Percentiles rank a stretch among this genome's conserved stretches.
Evolutionary conservation across 2,888 invertebrate species (phyloP).

Genomic region (Arge pagana): DNA sequence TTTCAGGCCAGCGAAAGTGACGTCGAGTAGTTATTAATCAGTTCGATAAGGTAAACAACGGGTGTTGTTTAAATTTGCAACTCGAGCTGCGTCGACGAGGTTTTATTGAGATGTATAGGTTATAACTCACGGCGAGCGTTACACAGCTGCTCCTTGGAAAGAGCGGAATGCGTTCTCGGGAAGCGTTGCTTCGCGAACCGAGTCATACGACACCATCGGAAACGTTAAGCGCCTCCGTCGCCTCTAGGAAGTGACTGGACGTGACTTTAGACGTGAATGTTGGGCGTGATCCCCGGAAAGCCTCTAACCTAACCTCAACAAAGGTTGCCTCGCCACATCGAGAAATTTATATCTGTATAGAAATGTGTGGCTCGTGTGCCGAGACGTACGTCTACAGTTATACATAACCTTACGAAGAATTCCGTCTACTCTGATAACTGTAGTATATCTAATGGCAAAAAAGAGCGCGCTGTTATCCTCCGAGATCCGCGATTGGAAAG

Average conservation of each 20-base stretch:
- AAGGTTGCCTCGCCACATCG: not conserved
- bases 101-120: no score
- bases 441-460: not conserved
- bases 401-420: constrained; percentile 12
- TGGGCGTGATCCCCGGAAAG: constrained; percentile 4
- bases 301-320: constrained; percentile 2
- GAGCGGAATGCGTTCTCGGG: constrained; percentile 16
- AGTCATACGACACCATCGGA: constrained; percentile 16
- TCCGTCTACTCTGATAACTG: constrained; percentile 10
- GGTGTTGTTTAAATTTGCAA: no score
- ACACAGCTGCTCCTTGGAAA: no score
- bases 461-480: no score
- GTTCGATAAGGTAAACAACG: no score
- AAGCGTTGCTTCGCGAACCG: constrained; percentile 4
- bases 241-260: constrained; percentile 16
- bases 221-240: not conserved
- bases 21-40: no score
- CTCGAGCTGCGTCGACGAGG: no score
- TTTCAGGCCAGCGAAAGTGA: no score
- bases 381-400: not conserved
- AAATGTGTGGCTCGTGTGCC: not conserved
- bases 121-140: no score
- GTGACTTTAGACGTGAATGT: constrained; percentile 10
- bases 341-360: constrained; percentile 1
- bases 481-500: constrained; percentile 10